Base-by-base conservation (phyloP, 2,888 invertebrate genomes). In the Metallyticus violacea region DNA sequence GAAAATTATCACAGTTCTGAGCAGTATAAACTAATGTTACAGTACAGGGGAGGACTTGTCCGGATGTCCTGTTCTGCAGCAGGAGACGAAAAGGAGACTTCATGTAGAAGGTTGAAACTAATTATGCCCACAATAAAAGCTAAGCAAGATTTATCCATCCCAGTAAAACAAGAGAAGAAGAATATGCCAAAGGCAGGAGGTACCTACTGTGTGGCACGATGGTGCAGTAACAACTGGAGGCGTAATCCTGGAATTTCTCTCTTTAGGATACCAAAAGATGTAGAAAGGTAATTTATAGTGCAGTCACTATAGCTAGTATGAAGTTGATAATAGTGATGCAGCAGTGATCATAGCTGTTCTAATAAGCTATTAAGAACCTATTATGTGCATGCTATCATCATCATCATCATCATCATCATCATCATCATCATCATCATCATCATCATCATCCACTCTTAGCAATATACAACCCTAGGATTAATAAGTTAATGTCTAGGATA, bases 201-300 rank as follows among this genome's bases (percentile, higher is more conserved):
- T 26, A 87, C 62, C 30, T 87, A 87, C 79, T 87, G 87, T 77
- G 30, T 86, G 77, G 87, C 87, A 22, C 81, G 81, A 76, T 87
- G 87, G 87, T 87, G 87, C 77, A 86, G 79, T 26, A 87, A 86
- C 76, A 87, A 81, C 78, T 77, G 84, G 76, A 86, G 78, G 22
- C 62, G 28, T 15, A 85, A 77, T 85, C 85, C 86, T 79, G 28
- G 29, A 26, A 81, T 87, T 15, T 81, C 86, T 4, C 79, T 87
- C 7, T 87, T 87, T 30, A 81, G 85, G 29, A 77, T 87, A 29
- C 87, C 87, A 62, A 87, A 79, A 76, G 85, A 86, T 40, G 27
- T 7, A 28, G 27, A 76, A n/a, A 84, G 86, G 86, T 86, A 40
- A 85, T 27, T 29, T 9, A 9, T 80, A 9, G 25, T n/a, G n/a